Conservation (phyloP, 2,797 vertebrate species). For the Tamandua tetradactyla region DNA sequence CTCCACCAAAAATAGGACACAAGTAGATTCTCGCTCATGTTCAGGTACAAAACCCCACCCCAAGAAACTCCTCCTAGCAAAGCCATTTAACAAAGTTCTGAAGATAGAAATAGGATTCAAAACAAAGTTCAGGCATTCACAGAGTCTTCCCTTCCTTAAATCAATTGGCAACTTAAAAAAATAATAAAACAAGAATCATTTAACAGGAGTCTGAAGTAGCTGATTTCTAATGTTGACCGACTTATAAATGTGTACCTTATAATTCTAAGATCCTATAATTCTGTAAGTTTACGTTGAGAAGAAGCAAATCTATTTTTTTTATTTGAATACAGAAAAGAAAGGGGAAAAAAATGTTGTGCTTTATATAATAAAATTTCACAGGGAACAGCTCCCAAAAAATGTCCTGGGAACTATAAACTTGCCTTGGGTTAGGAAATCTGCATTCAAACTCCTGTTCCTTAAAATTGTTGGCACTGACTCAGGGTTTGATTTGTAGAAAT, state of each 20-base stretch:
- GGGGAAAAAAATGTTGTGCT: neutral
- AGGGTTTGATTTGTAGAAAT: constrained; percentile 57
- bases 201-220: neutral
- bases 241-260: neutral
- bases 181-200: neutral
- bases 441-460: constrained; percentile 26
- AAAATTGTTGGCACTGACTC: constrained; percentile 16
- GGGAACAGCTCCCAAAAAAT: neutral
- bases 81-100: neutral
- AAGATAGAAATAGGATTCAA: neutral
- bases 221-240: neutral
- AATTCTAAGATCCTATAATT: neutral
- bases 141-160: constrained; percentile 37
- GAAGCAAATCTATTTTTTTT: constrained; percentile 27
- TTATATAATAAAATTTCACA: neutral
- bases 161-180: neutral
- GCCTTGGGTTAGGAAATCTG: constrained; percentile 43
- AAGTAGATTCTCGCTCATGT: neutral
- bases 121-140: neutral
- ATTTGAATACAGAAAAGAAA: constrained; percentile 10
- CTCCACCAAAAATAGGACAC: neutral
- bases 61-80: constrained; percentile 34
- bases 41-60: neutral
- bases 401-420: neutral
- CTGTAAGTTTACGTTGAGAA: constrained; percentile 1